Percentiles rank a stretch among this genome's conserved stretches.
Evolutionary conservation across 1,140 invertebrate species (phyloP).

Genomic region (Cylas formicarius): DNA sequence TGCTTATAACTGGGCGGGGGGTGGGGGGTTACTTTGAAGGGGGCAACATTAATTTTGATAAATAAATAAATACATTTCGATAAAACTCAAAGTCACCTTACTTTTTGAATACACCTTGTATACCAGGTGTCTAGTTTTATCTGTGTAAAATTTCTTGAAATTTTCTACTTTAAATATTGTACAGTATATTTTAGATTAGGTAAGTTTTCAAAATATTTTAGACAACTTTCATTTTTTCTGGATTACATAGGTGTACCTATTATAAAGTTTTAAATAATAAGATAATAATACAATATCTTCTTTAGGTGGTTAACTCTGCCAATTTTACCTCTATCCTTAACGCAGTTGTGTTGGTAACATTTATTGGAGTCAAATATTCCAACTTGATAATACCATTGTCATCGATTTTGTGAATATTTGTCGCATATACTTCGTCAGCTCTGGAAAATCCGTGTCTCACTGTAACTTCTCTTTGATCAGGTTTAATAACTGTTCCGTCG

Average conservation of each 20-base stretch:
- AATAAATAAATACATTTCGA: no score
- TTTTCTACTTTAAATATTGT: no score
- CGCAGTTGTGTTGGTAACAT: conserved; percentile 46
- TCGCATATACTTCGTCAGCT: conserved; percentile 56
- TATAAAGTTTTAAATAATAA: conserved; percentile 7
- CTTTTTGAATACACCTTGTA: no score
- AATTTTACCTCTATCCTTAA: conserved; percentile 54
- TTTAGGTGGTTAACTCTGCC: conserved; percentile 14
- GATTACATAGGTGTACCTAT: background rate
- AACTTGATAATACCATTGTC: conserved; percentile 63
- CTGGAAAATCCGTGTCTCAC: conserved; percentile 61
- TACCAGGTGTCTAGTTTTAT: no score
- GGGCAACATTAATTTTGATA: no score
- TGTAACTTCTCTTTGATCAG: conserved; percentile 53
- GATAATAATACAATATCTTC: background rate
- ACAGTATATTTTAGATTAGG: conserved; percentile 3
- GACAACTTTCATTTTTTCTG: no score
- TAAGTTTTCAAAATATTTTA: conserved; percentile 25
- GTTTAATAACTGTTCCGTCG: conserved; percentile 61
- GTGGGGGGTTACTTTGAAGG: no score
- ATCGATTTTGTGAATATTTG: conserved; percentile 53
- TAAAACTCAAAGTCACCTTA: no score
- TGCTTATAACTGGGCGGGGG: no score
- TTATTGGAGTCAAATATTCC: conserved; percentile 58
- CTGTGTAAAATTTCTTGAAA: no score